Percentiles rank a stretch among this genome's conserved stretches.
Conservation (phyloP, 2,113 vertebrate genomes). For the Coregonus clupeaformis region DNA sequence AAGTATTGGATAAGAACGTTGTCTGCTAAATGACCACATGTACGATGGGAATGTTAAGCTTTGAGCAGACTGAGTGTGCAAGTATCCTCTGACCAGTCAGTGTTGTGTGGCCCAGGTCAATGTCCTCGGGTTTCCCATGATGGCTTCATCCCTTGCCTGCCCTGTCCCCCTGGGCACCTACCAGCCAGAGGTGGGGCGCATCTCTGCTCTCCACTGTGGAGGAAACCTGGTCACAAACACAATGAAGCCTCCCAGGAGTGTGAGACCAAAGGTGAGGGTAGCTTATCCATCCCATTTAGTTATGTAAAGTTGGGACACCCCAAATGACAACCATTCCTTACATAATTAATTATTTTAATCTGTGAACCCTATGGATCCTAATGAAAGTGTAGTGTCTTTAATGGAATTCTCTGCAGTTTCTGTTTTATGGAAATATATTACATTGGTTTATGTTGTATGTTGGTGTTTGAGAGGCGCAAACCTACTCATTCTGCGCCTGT, state of each 20-base stretch:
- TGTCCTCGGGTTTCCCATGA: constrained; percentile 87
- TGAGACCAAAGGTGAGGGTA: constrained; percentile 89
- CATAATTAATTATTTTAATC: no score
- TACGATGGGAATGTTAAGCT: no score
- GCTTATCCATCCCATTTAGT: not conserved
- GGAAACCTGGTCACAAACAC: constrained; percentile 83
- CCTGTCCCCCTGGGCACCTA: constrained; percentile 85
- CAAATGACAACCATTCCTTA: not conserved
- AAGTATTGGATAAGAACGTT: not conserved
- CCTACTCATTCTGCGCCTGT: constrained; percentile 19
- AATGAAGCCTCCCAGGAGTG: constrained; percentile 89
- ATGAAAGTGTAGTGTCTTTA: no score
- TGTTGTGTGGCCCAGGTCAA: constrained; percentile 76
- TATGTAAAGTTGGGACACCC: not conserved
- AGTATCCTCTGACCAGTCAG: constrained; percentile 1
- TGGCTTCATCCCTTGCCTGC: constrained; percentile 86
- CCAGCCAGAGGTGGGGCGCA: constrained; percentile 88
- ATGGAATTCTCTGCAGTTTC: constrained; percentile 41
- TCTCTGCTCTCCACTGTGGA: constrained; percentile 87
- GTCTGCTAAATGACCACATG: no score
- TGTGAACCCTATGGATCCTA: no score
- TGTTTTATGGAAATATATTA: not conserved
- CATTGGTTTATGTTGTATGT: not conserved
- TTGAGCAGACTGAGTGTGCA: not conserved
- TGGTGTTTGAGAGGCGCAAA: not conserved